Conservation (phyloP, 2,113 vertebrate genomes). For the Verasper variegatus region DNA sequence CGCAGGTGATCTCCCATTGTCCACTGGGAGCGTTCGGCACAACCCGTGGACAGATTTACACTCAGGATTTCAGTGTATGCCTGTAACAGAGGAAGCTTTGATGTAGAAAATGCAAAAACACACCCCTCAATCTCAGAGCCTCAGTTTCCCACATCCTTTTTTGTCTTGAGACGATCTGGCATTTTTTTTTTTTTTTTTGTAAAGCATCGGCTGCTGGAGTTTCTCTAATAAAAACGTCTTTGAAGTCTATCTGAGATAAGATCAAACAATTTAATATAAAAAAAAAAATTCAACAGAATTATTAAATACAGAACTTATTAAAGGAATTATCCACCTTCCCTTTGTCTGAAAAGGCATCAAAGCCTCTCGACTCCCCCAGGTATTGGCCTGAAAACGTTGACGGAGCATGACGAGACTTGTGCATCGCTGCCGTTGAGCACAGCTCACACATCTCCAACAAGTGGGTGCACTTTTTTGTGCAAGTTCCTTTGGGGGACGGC, state of each 20-base stretch:
- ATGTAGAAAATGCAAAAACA: conserved; percentile 36
- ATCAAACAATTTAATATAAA: conserved; percentile 74
- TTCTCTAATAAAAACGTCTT: conserved; percentile 64
- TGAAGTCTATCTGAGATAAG: conserved; percentile 75
- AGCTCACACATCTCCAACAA: background rate
- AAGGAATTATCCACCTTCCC: conserved; percentile 17
- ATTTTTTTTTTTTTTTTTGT: conserved; percentile 23
- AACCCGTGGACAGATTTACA: conserved; percentile 5
- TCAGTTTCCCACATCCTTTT: conserved; percentile 23
- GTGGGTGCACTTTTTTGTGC: background rate
- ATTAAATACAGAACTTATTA: conserved; percentile 46
- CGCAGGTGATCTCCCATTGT: conserved; percentile 11
- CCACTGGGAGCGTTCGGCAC: background rate
- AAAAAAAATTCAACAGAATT: conserved; percentile 59
- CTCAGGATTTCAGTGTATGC: background rate
- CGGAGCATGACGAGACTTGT: conserved; percentile 39
- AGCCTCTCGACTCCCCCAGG: conserved; percentile 30
- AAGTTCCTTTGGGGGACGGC: background rate
- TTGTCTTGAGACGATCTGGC: conserved; percentile 23
- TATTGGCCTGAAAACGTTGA: conserved; percentile 21
- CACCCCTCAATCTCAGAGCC: conserved; percentile 29
- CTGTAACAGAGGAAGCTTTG: conserved; percentile 43
- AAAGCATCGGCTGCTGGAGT: conserved; percentile 30
- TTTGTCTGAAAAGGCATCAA: conserved; percentile 54
- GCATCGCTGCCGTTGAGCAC: conserved; percentile 12